These are phyloP conservation scores for Anolis carolinensis DNA, from an alignment of 2,113 vertebrate genomes.

Conservation along the genomic window DNA sequence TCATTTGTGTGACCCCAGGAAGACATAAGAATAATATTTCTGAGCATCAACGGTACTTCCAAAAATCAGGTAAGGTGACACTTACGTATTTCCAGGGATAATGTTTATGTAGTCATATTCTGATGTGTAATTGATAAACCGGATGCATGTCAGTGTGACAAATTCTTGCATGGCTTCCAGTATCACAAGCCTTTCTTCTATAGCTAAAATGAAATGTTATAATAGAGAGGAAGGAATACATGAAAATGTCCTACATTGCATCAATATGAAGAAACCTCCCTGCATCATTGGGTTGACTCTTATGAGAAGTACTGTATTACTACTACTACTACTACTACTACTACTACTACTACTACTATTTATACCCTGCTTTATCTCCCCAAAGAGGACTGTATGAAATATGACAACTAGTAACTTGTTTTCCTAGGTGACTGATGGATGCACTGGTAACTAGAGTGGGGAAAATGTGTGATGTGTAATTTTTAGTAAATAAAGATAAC, in stretches of 20 bases:
- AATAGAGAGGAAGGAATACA: not conserved
- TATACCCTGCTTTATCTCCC: too few species aligned
- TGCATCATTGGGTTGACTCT: not conserved
- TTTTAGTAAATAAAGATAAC: not conserved
- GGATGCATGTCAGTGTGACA: conserved; percentile 82
- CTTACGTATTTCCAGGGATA: conserved; percentile 82
- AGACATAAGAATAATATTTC: not conserved
- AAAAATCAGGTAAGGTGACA: not conserved
- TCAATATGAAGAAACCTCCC: not conserved
- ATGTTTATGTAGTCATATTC: conserved; percentile 84
- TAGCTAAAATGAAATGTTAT: conserved; percentile 50
- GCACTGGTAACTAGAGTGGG: not conserved
- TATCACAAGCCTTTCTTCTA: conserved; percentile 60
- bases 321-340: too few species aligned
- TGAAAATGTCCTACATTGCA: not conserved
- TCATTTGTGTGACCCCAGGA: conserved; percentile 7
- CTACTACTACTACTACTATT: too few species aligned
- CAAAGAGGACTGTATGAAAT: too few species aligned
- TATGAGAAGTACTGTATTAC: not conserved
- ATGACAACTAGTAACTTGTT: too few species aligned
- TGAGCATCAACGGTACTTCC: not conserved
- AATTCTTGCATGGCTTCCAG: conserved; percentile 77
- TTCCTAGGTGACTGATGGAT: too few species aligned
- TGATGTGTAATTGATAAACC: conserved; percentile 81
- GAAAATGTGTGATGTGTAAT: not conserved